Percentiles rank a stretch among this genome's conserved stretches.
Evolutionary conservation across 1,140 invertebrate genomes (phyloP).

Genomic region (Heliconius himera): DNA sequence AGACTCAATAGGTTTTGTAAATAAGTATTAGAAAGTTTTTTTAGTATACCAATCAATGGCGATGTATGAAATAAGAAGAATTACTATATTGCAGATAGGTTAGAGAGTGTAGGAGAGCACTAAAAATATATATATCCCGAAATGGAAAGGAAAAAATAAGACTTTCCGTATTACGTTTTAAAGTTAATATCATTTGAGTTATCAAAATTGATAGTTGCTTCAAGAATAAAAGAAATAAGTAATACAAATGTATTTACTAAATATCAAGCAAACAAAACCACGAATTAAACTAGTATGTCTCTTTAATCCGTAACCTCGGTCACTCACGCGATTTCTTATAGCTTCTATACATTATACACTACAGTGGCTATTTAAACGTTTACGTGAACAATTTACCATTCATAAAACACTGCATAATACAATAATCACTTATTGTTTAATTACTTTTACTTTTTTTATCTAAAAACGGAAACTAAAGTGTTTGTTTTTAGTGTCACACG

Average conservation of each 20-base stretch:
- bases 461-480: neutral
- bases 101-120: no score
- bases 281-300: neutral
- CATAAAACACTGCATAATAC: neutral
- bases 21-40: no score
- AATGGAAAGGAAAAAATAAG: no score
- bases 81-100: no score
- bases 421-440: constrained; percentile 3
- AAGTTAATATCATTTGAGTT: no score
- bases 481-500: no score
- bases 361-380: neutral
- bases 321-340: neutral
- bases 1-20: no score
- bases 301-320: neutral
- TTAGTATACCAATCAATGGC: neutral
- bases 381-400: neutral
- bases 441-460: neutral
- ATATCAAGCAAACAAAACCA: neutral
- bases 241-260: no score
- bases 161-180: no score
- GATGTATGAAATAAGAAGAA: neutral
- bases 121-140: no score
- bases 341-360: neutral
- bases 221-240: no score
- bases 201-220: neutral